Base-by-base conservation (phyloP, 2,113 vertebrate genomes). In the Hemichromis elongatus region DNA sequence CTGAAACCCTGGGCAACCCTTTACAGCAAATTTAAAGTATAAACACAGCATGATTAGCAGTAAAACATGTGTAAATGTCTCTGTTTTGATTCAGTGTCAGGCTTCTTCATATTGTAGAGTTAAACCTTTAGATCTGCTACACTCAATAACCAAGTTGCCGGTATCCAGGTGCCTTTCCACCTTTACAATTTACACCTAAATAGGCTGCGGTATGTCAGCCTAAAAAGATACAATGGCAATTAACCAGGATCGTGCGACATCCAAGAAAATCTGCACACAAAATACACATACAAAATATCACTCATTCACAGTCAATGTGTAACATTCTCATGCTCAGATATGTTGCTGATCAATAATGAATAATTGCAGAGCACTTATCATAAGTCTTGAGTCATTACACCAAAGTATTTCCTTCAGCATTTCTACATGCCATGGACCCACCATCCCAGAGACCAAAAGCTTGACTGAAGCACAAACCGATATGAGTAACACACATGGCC, bases 301-400 rank as follows among this genome's bases (percentile, higher is more conserved):
- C 88, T 94, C 95, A 93, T 95, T 94, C 94, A 95, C 93, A 94
- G 93, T 96, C 93, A 90, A 90, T 90, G 89, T 94, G 87, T 92
- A 94, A 96, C 96, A 96, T 95, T 96, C 94, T 95, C 94, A 96
- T 96, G 96, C 96, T 96, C 91, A 92, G 94, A 95, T 93, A 92
- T 90, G 92, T 84, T 91, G 93, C 90, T 81, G 89, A 81, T 93
- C 81, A 91, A 90, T 85, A 84, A 88, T 77, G 61, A 92, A 80
- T 87, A 92, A 80, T 88, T 66, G 79, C 88, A 77, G 81, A 92
- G 86, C 86, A 86, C 80, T 83, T 82, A 93, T 89, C 90, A 28
- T 73, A 80, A 26, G 66, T 77, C 73, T 87, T 11, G 68, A 89
- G 77, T 81, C 83, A 55, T 73, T 47, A 37, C 55, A 83, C 81